Percentiles rank a stretch among this genome's conserved stretches.
phyloP scores from a whole-genome alignment of 2,888 invertebrate genomes.

The Hydropsyche betteni region DNA sequence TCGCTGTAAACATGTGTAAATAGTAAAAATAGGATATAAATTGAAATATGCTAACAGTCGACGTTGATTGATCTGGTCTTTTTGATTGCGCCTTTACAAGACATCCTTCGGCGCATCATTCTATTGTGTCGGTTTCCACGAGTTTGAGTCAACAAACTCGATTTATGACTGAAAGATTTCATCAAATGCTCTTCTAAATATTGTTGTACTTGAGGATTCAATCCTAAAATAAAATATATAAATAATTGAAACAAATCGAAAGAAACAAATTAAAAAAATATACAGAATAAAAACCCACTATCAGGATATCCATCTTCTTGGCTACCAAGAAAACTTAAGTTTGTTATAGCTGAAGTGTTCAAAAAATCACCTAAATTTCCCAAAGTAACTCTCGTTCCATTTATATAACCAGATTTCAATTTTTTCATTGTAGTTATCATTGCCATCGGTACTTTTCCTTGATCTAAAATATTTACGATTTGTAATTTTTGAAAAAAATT shows the following conservation, averaged over 20 bases:
- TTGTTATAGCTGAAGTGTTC: conserved; percentile 97
- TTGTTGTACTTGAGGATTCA: conserved; percentile 84
- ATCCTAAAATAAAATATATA: conserved; percentile 60
- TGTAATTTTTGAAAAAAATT: too few species aligned
- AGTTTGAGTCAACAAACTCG: conserved; percentile 69
- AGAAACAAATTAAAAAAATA: neutral
- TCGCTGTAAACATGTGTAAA: neutral
- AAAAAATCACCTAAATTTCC: conserved; percentile 95
- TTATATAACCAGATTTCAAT: conserved; percentile 96
- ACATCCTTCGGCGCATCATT: conserved; percentile 77
- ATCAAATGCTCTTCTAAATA: conserved; percentile 87
- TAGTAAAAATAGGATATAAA: conserved; percentile 1
- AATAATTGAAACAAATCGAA: neutral
- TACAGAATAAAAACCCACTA: conserved; percentile 64
- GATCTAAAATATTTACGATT: conserved; percentile 69
- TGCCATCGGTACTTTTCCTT: conserved; percentile 89
- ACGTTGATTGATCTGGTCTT: conserved; percentile 93
- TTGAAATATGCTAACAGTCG: conserved; percentile 72
- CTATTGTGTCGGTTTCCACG: conserved; percentile 64
- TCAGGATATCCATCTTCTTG: conserved; percentile 93
- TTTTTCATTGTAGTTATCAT: conserved; percentile 99
- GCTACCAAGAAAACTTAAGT: conserved; percentile 93
- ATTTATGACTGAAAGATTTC: conserved; percentile 79
- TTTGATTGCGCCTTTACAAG: conserved; percentile 91
- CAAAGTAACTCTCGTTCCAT: conserved; percentile 96